Evolutionary conservation across 2,797 vertebrate genomes (phyloP).

Genomic region (Poeciliopsis presidionis): DNA sequence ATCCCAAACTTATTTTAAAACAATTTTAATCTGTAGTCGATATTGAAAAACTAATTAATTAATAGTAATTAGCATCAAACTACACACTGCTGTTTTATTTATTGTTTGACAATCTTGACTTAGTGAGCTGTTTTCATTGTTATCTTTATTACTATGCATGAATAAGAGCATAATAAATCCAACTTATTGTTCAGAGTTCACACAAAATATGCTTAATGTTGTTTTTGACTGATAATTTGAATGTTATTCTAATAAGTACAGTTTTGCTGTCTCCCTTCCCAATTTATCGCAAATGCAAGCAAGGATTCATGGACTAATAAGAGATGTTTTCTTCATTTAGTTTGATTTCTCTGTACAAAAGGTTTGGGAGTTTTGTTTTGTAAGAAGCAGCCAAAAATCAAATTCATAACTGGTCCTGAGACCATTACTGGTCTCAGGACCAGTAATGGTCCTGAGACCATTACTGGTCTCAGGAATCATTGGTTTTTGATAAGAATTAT

Average conservation of each 20-base stretch:
- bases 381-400: too few relatives aligned
- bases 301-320: slow-evolving; percentile 85
- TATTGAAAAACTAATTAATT: neutral
- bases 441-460: too few relatives aligned
- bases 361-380: slow-evolving; percentile 90
- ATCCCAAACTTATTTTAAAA: neutral
- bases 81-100: neutral
- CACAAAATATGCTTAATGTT: neutral
- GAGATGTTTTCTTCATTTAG: slow-evolving; percentile 86
- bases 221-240: neutral
- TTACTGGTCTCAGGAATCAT: neutral
- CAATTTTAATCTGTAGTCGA: neutral
- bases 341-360: slow-evolving; percentile 89
- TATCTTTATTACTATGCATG: neutral
- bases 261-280: slow-evolving; percentile 70
- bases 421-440: too few relatives aligned
- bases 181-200: neutral
- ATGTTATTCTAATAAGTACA: neutral
- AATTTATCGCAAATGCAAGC: slow-evolving; percentile 79
- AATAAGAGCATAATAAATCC: neutral
- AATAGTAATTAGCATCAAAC: neutral
- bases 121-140: neutral
- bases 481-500: neutral
- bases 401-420: too few relatives aligned
- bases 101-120: neutral